These are phyloP conservation scores for Erynnis tages DNA, from an alignment of 2,888 invertebrate species.

Conservation along the genomic window DNA sequence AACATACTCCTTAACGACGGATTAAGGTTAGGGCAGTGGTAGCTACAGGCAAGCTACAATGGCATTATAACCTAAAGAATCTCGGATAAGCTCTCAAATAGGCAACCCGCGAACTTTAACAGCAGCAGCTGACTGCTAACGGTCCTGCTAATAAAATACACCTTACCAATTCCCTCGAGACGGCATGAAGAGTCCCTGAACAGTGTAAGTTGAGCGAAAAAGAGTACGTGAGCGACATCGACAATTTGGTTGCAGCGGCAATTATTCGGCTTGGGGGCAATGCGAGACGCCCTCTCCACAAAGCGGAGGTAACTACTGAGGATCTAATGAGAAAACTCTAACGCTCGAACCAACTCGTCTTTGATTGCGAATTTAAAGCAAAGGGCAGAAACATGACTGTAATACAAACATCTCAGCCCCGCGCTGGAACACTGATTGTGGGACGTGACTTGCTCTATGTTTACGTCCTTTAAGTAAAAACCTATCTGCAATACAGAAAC, in stretches of 20 bases:
- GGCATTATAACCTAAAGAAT: too few species aligned
- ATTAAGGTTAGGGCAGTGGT: too few species aligned
- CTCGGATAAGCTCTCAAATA: too few species aligned
- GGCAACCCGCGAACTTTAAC: too few species aligned
- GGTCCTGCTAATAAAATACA: too few species aligned
- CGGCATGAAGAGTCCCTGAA: constrained; percentile 5
- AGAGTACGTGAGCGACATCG: constrained; percentile 23
- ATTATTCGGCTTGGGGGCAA: constrained; percentile 24
- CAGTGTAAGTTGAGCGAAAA: constrained; percentile 20
- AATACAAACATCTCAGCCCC: too few species aligned
- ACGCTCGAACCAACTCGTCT: background rate
- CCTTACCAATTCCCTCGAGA: background rate
- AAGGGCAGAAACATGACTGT: background rate
- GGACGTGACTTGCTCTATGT: too few species aligned
- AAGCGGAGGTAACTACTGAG: constrained; percentile 22
- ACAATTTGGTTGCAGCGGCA: constrained; percentile 26
- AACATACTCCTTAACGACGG: too few species aligned
- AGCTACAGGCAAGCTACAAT: too few species aligned
- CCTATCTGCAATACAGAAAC: too few species aligned
- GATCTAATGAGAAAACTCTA: constrained; percentile 23
- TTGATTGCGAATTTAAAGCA: background rate
- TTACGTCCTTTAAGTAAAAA: too few species aligned
- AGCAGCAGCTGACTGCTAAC: too few species aligned
- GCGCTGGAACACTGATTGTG: background rate
- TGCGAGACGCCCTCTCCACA: constrained; percentile 26